phyloP scores from a whole-genome alignment of 2,888 invertebrate genomes.

The Tetanocera ferruginea region DNA sequence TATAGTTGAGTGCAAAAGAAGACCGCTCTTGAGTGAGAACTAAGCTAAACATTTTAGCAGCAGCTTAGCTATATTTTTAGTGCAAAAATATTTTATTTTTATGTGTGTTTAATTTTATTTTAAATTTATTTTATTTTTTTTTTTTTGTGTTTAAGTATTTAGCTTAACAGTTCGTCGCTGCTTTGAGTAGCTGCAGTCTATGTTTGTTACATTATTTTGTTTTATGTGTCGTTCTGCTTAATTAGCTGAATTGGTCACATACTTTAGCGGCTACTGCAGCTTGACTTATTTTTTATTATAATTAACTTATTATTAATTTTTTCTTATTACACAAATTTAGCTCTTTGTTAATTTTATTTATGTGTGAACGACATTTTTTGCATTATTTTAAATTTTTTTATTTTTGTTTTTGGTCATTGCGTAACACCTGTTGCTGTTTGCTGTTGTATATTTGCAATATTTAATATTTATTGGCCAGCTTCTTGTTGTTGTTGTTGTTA shows the following conservation, averaged over 20 bases:
- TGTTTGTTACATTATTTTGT: background rate
- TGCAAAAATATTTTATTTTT: background rate
- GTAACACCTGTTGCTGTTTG: background rate
- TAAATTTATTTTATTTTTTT: background rate
- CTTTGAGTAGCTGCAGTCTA: background rate
- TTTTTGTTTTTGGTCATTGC: background rate
- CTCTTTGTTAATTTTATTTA: background rate
- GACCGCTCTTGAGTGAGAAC: background rate
- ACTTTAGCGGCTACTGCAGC: conserved; percentile 8
- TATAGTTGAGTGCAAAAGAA: background rate
- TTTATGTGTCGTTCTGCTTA: background rate
- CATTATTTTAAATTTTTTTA: background rate
- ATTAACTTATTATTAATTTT: background rate
- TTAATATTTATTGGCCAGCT: background rate
- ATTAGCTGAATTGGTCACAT: conserved; percentile 36
- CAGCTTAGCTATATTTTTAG: background rate
- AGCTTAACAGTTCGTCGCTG: background rate
- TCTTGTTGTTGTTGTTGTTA: background rate
- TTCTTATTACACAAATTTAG: background rate
- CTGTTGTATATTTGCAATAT: background rate
- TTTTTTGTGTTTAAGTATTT: background rate
- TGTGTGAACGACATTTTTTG: background rate
- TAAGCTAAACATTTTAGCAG: background rate
- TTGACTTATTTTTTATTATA: background rate
- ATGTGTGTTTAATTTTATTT: background rate